phyloP scores from a whole-genome alignment of 2,888 invertebrate species.

The Sisyra nigra region DNA sequence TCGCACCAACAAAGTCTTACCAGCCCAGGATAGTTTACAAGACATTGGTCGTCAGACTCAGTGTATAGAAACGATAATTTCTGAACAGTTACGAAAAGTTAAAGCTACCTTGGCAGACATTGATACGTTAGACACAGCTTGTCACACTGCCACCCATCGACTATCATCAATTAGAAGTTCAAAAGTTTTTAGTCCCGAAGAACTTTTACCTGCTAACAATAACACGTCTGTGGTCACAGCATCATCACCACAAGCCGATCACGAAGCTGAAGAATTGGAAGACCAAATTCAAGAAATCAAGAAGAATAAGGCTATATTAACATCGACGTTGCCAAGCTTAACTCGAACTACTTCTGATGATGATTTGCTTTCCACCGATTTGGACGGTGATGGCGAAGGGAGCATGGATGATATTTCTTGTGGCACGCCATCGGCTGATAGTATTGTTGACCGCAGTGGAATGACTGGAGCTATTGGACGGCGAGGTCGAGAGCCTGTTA shows the following conservation, averaged over 20 bases:
- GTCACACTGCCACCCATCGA: conserved; percentile 67
- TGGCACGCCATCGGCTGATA: conserved; percentile 18
- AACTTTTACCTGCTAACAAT: conserved; percentile 26
- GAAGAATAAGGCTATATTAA: conserved; percentile 66
- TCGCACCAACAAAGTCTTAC: conserved; percentile 69
- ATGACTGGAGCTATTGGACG: conserved; percentile 12
- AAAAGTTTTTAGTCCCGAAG: conserved; percentile 48
- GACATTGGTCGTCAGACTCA: conserved; percentile 81
- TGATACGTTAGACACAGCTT: conserved; percentile 74
- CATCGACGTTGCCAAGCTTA: conserved; percentile 62
- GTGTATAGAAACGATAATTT: conserved; percentile 81
- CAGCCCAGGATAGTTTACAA: conserved; percentile 81
- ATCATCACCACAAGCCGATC: conserved; percentile 21
- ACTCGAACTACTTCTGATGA: conserved; percentile 78
- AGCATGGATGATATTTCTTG: conserved; percentile 43
- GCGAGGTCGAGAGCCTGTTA: conserved; percentile 21
- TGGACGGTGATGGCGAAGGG: conserved; percentile 49
- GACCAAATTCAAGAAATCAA: conserved; percentile 67
- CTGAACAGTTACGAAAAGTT: conserved; percentile 73
- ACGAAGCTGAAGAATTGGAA: conserved; percentile 57
- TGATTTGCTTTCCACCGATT: conserved; percentile 65
- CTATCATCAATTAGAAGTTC: conserved; percentile 61
- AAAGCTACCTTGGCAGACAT: conserved; percentile 76
- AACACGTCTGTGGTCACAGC: conserved; percentile 14
- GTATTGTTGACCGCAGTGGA: conserved; percentile 4